Percentiles rank a stretch among this genome's conserved stretches.
Conservation (phyloP, 2,113 vertebrate genomes). For the Petaurus breviceps region DNA sequence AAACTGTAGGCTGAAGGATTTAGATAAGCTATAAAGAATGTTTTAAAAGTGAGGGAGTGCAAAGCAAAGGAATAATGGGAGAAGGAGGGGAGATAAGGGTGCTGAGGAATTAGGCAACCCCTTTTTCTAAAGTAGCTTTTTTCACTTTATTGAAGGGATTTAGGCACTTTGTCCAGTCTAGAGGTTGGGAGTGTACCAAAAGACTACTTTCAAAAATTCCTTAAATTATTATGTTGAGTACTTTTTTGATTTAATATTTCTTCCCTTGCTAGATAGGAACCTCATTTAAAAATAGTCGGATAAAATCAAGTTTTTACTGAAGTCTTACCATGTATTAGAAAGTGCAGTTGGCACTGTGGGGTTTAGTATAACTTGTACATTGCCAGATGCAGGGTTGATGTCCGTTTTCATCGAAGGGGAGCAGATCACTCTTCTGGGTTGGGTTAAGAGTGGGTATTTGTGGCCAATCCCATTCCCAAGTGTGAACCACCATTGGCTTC, state of each 20-base stretch:
- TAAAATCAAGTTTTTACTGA: neutral
- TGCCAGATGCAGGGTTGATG: neutral
- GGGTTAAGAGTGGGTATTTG: neutral
- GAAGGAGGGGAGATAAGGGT: neutral
- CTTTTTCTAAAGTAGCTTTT: neutral
- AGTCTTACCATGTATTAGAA: neutral
- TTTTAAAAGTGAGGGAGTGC: neutral
- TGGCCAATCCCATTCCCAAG: neutral
- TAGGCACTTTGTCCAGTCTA: neutral
- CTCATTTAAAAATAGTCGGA: constrained; percentile 1
- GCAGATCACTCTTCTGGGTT: neutral
- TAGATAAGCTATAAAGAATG: constrained; percentile 24
- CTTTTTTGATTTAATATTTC: neutral
- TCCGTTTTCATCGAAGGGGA: neutral
- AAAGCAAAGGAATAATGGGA: neutral
- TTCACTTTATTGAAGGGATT: neutral
- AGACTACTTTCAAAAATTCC: neutral
- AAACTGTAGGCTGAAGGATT: neutral
- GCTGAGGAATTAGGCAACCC: neutral
- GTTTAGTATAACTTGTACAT: neutral
- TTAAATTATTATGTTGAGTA: constrained; percentile 17
- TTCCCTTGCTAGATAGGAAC: neutral
- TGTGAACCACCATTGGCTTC: neutral
- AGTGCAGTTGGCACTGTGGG: neutral
- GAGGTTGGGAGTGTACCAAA: constrained; percentile 2